A percentile compares a stretch with the other conserved stretches of the same genome.
These are phyloP conservation scores for Sycophila texana DNA, from an alignment of 2,888 invertebrate species.

Conservation along the genomic window DNA sequence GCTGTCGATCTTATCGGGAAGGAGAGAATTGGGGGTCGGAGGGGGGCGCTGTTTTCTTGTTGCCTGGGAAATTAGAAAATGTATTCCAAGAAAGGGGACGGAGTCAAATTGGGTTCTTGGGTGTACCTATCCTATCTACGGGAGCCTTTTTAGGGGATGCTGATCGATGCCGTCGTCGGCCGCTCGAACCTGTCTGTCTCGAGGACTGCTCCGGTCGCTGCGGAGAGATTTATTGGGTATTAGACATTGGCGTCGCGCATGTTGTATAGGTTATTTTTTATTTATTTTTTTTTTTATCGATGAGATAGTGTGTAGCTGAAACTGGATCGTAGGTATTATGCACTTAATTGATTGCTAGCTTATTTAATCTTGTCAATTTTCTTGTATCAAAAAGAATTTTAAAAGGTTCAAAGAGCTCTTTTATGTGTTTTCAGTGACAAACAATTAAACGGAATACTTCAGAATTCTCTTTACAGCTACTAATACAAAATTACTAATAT, in stretches of 20 bases:
- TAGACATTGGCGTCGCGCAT: background rate
- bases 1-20: slow-evolving; percentile 32
- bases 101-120: slow-evolving; percentile 32
- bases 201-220: background rate
- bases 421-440: too few species aligned
- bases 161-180: background rate
- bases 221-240: slow-evolving; percentile 22
- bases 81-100: slow-evolving; percentile 5
- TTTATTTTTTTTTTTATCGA: background rate
- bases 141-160: slow-evolving; percentile 6
- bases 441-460: too few species aligned
- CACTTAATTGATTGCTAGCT: too few species aligned
- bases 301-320: too few species aligned
- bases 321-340: too few species aligned
- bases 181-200: background rate
- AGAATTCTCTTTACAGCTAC: too few species aligned
- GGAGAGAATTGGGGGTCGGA: background rate
- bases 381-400: too few species aligned
- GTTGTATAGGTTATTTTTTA: background rate
- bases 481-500: too few species aligned
- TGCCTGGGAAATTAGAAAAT: slow-evolving; percentile 40
- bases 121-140: background rate
- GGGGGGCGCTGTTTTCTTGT: slow-evolving; percentile 9
- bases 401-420: too few species aligned
- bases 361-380: too few species aligned